Evolutionary conservation across 2,113 vertebrate species (phyloP).

Genomic region (Gadus chalcogrammus): DNA sequence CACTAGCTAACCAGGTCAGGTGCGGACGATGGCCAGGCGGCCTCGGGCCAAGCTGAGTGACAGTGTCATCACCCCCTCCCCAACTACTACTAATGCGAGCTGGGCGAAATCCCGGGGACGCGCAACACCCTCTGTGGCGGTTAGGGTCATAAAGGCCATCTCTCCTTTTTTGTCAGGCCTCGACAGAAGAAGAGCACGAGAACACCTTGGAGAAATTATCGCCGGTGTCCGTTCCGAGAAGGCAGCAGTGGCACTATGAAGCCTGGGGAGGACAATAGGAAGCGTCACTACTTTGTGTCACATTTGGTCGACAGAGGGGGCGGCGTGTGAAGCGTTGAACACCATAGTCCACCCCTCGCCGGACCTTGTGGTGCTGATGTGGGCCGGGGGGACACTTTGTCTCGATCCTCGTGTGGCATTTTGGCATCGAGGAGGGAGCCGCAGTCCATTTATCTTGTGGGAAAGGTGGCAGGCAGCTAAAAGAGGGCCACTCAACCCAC

Average conservation of each 20-base stretch:
- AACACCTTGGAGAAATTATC: not conserved
- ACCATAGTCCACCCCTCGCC: constrained; percentile 10
- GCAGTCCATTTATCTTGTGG: constrained; percentile 48
- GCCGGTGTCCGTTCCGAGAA: not conserved
- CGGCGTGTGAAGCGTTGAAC: constrained; percentile 32
- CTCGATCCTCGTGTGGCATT: constrained; percentile 18
- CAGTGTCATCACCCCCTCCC: constrained; percentile 23
- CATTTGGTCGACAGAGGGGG: not conserved
- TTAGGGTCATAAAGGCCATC: no score
- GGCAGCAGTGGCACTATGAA: not conserved
- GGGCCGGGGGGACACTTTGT: constrained; percentile 20
- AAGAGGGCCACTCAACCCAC: not conserved
- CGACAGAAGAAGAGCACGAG: not conserved
- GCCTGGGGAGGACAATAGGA: constrained; percentile 2
- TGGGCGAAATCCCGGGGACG: constrained; percentile 53
- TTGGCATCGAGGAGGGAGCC: constrained; percentile 20
- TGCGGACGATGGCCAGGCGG: constrained; percentile 42
- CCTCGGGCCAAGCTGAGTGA: constrained; percentile 7
- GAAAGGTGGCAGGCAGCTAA: constrained; percentile 20
- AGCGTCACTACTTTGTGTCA: not conserved
- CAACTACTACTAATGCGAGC: constrained; percentile 35
- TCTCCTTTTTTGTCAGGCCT: no score
- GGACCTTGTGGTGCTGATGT: constrained; percentile 39
- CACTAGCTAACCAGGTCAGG: constrained; percentile 6
- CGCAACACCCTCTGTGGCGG: constrained; percentile 32